Base-by-base conservation (phyloP, 2,888 invertebrate genomes). In the Monoplex corrugatus region DNA sequence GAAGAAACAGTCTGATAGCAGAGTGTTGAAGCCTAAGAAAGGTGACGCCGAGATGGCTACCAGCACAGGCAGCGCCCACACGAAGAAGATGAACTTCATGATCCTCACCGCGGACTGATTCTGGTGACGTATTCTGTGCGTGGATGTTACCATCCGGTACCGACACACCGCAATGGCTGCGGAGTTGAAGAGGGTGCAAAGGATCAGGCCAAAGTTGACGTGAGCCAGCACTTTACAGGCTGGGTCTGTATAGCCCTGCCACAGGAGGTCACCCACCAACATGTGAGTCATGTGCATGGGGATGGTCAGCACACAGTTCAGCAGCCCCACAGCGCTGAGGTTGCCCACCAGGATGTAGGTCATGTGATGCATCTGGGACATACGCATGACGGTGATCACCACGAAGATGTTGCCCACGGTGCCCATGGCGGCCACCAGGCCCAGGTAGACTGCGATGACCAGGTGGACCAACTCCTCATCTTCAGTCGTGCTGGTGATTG, bases 1-100 rank as follows among this genome's bases (percentile, higher is more conserved):
- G 32, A 90, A 85, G 82, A 89, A 90, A 43, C 90, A 90, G 45
- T 89, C 87, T 13, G 84, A 63, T 35, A 90, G 72, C 75, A 75
- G 82, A 28, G n/a, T 50, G 43, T 89, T 89, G 89, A 84, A 90
- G 5, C 90, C 90, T 5, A 87, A 50, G 35, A 85, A 90, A 0
- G 90, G 90, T 10, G 63, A 57, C 23, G 82, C 68, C 19, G 88
- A 87, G 23, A 89, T 6, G 8, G 89, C 45, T 44, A 90, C 50
- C 19, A 89, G 32, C 13, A 68, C 16, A 10, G 90, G 90, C 28
- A 90, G 3, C 0, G 40, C 44, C 90, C 90, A 90, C 44, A 89
- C 43, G 32, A 89, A 68, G 83, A n/a, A 72, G 19, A 90, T 32
- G 13, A 87, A 32, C 19, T 43, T 43, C 35, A 35, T 13, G 72